phyloP scores from a whole-genome alignment of 2,113 vertebrate species.

The Copsychus sechellarum region DNA sequence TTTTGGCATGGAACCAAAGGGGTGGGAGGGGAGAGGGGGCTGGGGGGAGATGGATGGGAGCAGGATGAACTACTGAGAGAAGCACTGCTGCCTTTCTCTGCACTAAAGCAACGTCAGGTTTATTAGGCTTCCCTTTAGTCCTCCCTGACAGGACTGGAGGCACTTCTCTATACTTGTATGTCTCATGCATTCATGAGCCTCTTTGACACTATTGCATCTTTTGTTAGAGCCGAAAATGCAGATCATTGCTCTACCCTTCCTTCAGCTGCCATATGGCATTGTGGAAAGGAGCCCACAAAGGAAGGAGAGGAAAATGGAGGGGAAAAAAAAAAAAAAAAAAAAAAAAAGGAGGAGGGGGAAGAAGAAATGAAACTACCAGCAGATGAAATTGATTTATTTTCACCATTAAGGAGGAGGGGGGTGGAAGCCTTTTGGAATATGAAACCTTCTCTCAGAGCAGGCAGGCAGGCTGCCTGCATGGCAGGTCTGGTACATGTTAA shows the following conservation, averaged over 20 bases:
- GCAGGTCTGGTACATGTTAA: conserved; percentile 62
- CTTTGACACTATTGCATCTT: conserved; percentile 80
- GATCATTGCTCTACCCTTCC: conserved; percentile 72
- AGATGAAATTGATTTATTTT: conserved; percentile 90
- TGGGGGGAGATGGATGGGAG: background rate
- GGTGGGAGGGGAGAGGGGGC: background rate
- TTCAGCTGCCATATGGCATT: conserved; percentile 95
- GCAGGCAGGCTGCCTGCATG: conserved; percentile 69
- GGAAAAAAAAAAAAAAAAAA: background rate
- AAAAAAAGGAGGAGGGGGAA: too few species aligned
- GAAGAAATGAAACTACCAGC: conserved; percentile 74
- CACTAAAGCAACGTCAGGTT: conserved; percentile 55
- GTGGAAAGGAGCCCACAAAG: conserved; percentile 75
- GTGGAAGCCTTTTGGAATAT: conserved; percentile 69
- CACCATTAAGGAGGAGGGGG: conserved; percentile 47
- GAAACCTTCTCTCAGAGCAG: conserved; percentile 60
- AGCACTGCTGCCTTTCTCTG: conserved; percentile 28
- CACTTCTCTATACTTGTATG: conserved; percentile 66
- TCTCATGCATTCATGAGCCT: conserved; percentile 84
- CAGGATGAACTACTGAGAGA: background rate
- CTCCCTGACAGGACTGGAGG: conserved; percentile 70
- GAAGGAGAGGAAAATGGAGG: conserved; percentile 10
- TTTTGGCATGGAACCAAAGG: conserved; percentile 58
- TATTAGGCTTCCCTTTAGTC: conserved; percentile 52
- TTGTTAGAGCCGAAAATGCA: conserved; percentile 82